These are phyloP conservation scores for Syrrhaptes paradoxus DNA, from an alignment of 2,113 vertebrate species.

Conservation along the genomic window DNA sequence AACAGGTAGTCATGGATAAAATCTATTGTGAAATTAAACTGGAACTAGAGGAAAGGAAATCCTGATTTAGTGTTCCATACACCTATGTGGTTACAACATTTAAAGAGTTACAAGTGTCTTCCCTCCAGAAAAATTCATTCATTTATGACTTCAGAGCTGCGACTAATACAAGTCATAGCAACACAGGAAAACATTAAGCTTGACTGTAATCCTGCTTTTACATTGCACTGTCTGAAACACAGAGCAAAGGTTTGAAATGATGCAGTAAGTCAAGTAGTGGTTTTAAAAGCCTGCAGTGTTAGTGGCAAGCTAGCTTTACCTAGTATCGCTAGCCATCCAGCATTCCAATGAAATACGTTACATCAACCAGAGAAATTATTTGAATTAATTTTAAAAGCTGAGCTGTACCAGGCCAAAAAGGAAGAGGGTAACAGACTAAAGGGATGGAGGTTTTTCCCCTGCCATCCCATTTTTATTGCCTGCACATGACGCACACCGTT, in stretches of 20 bases:
- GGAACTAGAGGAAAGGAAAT: not conserved
- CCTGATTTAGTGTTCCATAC: not conserved
- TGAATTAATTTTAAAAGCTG: not conserved
- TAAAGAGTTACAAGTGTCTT: not conserved
- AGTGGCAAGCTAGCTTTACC: not conserved
- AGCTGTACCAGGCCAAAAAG: not conserved
- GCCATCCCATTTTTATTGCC: not conserved
- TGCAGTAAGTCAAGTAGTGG: not conserved
- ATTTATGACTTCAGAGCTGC: not conserved
- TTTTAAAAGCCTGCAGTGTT: not conserved
- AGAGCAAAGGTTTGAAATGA: not conserved
- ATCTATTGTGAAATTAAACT: not conserved
- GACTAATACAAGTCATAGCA: not conserved
- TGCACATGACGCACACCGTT: not conserved
- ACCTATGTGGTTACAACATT: not conserved
- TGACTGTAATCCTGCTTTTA: not conserved
- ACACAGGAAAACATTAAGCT: not conserved
- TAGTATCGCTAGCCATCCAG: not conserved
- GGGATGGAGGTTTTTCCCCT: not conserved
- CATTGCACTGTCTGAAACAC: not conserved
- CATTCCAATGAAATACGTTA: not conserved
- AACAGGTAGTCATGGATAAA: not conserved
- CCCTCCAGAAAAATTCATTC: not conserved
- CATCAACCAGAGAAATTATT: not conserved
- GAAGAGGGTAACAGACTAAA: not conserved